Base-by-base conservation (phyloP, 2,113 vertebrate species). In the Prunella fulvescens region DNA sequence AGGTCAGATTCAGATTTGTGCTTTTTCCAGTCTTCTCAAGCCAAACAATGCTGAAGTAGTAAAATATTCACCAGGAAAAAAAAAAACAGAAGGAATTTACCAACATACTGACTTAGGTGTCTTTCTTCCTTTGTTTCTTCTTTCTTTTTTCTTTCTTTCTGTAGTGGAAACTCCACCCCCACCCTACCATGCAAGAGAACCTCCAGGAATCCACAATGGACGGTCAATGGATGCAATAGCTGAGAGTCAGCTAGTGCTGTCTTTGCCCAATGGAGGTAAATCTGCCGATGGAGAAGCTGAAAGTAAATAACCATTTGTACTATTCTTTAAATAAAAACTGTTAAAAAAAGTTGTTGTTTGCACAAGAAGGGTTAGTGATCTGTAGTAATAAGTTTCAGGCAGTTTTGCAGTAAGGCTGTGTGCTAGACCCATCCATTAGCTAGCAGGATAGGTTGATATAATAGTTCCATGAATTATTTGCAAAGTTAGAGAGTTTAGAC, bases 101-200 rank as follows among this genome's bases (percentile, higher is more conserved):
- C 57, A 57, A 29, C 3, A 3, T 92, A 81, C 14, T 88, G 79
- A 93, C 66, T 69, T 72, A 25, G 23, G 12, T 74, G 20, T 80
- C 35, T 82, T 81, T 71, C 44, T 69, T 86, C 50, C 39, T 72
- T 25, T 33, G 16, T 54, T 42, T 71, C 37, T 39, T 29, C 20
- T 57, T 73, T 88, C 86, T 79, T 80, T 72, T 79, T 61, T 76
- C 80, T 62, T 53, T 50, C 44, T 81, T 86, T 69, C 51, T 92
- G 45, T 92, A 98, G 98, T 98, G 70, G 99, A 99, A 96, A 99
- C 98, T 56, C 98, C 99, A 39, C 98, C 98, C 25, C 98, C 97
- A 1, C 98, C 98, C 9, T 99, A 98, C 96, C 98, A 98, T 81
- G 97, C 98, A 96, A 98, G 98, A 97, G 98, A 99, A 95, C 97